These are phyloP conservation scores for Cyclargus thomasi DNA, from an alignment of 1,140 invertebrate species.

Conservation along the genomic window DNA sequence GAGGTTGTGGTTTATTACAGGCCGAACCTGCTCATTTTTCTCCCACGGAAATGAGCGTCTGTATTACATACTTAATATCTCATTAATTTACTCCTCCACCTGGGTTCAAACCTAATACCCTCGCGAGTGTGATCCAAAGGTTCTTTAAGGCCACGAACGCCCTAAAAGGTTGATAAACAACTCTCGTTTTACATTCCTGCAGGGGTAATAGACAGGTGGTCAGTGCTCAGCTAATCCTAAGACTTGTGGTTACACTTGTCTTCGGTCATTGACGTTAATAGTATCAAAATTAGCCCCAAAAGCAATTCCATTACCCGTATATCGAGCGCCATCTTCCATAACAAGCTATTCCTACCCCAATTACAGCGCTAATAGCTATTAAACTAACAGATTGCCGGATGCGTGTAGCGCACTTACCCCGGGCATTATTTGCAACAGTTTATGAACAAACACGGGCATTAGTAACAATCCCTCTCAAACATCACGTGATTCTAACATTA, in stretches of 20 bases:
- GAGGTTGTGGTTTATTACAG: too few species aligned
- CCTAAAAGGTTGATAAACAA: too few species aligned
- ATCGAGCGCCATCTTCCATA: slow-evolving; percentile 13
- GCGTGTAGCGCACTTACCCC: background rate
- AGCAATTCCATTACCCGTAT: background rate
- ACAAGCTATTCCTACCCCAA: slow-evolving; percentile 17
- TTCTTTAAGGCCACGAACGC: too few species aligned
- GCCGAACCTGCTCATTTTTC: too few species aligned
- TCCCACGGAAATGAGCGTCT: too few species aligned
- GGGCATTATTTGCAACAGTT: slow-evolving; percentile 1
- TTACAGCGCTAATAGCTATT: slow-evolving; percentile 16
- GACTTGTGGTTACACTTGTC: background rate
- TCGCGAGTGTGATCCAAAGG: too few species aligned
- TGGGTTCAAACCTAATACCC: too few species aligned
- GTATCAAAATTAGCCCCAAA: slow-evolving; percentile 15
- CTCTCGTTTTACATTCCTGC: too few species aligned
- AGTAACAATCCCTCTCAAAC: background rate
- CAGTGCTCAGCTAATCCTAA: background rate
- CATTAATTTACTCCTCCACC: too few species aligned
- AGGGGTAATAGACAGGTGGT: too few species aligned
- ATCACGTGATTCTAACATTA: background rate
- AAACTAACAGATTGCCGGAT: slow-evolving; percentile 11
- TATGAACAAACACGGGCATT: background rate
- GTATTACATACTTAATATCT: too few species aligned
- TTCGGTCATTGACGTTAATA: background rate